A percentile compares a stretch with the other conserved stretches of the same genome.
Evolutionary conservation across 2,888 invertebrate species (phyloP).

Genomic region (Erebia palarica): DNA sequence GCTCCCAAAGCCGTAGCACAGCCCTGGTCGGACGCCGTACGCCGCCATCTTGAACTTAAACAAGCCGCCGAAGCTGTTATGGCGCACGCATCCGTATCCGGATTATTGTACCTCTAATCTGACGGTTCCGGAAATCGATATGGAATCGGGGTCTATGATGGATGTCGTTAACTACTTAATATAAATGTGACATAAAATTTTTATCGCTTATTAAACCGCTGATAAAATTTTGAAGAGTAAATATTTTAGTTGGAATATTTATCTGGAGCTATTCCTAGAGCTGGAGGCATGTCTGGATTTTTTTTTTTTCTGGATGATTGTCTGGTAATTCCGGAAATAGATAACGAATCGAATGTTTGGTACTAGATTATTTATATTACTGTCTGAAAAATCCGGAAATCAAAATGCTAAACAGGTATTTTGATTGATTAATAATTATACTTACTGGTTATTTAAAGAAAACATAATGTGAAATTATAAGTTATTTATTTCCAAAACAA

Average conservation of each 20-base stretch:
- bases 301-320: too few relatives aligned
- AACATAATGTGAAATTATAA: too few relatives aligned
- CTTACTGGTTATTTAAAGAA: too few relatives aligned
- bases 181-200: not conserved
- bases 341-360: too few relatives aligned
- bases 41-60: constrained; percentile 92
- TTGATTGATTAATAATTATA: too few relatives aligned
- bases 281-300: too few relatives aligned
- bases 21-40: constrained; percentile 94
- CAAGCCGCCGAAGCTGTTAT: constrained; percentile 95
- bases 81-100: constrained; percentile 94
- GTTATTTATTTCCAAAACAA: too few relatives aligned
- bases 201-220: constrained; percentile 11
- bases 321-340: too few relatives aligned
- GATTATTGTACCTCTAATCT: constrained; percentile 72
- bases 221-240: constrained; percentile 11
- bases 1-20: constrained; percentile 91
- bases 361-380: too few relatives aligned
- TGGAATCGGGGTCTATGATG: not conserved
- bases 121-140: constrained; percentile 4
- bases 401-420: too few relatives aligned
- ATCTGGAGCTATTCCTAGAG: too few relatives aligned
- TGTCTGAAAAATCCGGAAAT: too few relatives aligned
- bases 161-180: constrained; percentile 1
- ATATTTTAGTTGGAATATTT: not conserved